Evolutionary conservation across 2,888 invertebrate species (phyloP), one percentile per base, ranked within the genome.

Genomic region (Anthophora plumipes): DNA sequence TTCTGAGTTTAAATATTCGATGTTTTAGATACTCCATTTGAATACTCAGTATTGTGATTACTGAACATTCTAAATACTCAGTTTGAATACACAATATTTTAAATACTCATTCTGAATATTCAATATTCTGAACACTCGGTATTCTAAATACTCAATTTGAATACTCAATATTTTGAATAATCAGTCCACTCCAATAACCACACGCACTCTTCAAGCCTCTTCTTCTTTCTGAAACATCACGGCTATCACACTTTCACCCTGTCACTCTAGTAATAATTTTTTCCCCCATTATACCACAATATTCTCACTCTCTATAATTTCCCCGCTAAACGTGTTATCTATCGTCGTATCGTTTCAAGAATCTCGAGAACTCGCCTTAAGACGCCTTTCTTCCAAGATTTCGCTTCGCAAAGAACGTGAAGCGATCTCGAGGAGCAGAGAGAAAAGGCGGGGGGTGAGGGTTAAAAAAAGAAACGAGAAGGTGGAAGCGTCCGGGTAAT

Each of bases 401-500:
- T 54, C n/a, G 22, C 14, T 41, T 55, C 17, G 55, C 31, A 22
- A 57, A 37, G 46, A 37, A 37, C 14, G 14, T 55, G 14, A n/a
- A 8, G 17, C n/a, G 14, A 46, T 55, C n/a, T 31, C 14, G 25
- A 20, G 37, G 7, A 6, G 20, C 25, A n/a, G 25, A 3, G 37
- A 1, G 17, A 22, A 25, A n/a, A 11, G 31, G 25, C 50, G 37
- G 39, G 46, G 14, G 46, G 8, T 22, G 37, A 57, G 12, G 17
- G n/a, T n/a, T n/a, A 7, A 14, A 17, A 48, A 37, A 54, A 25
- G 12, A 12, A 37, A 37, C 22, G 39, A 22, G 17, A 17, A 39
- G 1, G 41, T 25, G 54, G 17, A 71, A 31, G 54, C 20, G 50
- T 52, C 59, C 54, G 37, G 54, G 48, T 78, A 59, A 69, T 68